These are phyloP conservation scores for Subacronicta megacephala DNA, from an alignment of 2,888 invertebrate species.

Conservation along the genomic window DNA sequence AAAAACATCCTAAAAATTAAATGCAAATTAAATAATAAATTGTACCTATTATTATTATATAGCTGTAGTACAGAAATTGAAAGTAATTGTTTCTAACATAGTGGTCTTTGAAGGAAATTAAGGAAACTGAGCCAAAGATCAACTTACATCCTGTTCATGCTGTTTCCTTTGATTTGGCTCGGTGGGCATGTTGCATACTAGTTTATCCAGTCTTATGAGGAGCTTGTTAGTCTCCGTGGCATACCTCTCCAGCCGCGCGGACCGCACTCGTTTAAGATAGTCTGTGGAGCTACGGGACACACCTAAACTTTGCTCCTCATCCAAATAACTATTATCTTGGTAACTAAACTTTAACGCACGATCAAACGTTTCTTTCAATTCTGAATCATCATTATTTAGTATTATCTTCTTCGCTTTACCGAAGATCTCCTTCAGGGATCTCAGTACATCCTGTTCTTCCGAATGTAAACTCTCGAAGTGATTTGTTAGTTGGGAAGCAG, in stretches of 20 bases:
- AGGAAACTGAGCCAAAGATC: not conserved
- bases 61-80: too few relatives aligned
- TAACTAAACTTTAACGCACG: slow-evolving; percentile 83
- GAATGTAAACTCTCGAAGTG: slow-evolving; percentile 97
- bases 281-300: slow-evolving; percentile 91
- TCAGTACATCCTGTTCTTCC: slow-evolving; percentile 95
- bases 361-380: slow-evolving; percentile 90
- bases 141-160: slow-evolving; percentile 91
- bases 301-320: slow-evolving; percentile 91
- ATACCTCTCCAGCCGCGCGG: slow-evolving; percentile 93
- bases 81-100: too few relatives aligned
- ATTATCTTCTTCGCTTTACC: slow-evolving; percentile 95
- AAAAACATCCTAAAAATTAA: too few relatives aligned
- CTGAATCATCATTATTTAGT: slow-evolving; percentile 86
- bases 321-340: slow-evolving; percentile 73
- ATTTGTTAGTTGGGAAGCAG: slow-evolving; percentile 94
- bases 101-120: not conserved
- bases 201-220: slow-evolving; percentile 97
- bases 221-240: slow-evolving; percentile 98
- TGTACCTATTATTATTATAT: too few relatives aligned
- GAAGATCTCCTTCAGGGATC: slow-evolving; percentile 94
- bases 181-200: slow-evolving; percentile 94
- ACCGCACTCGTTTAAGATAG: slow-evolving; percentile 92
- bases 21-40: too few relatives aligned
- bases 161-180: slow-evolving; percentile 93